Evolutionary conservation across 2,113 vertebrate species (phyloP).

Genomic region (Athene cunicularia): DNA sequence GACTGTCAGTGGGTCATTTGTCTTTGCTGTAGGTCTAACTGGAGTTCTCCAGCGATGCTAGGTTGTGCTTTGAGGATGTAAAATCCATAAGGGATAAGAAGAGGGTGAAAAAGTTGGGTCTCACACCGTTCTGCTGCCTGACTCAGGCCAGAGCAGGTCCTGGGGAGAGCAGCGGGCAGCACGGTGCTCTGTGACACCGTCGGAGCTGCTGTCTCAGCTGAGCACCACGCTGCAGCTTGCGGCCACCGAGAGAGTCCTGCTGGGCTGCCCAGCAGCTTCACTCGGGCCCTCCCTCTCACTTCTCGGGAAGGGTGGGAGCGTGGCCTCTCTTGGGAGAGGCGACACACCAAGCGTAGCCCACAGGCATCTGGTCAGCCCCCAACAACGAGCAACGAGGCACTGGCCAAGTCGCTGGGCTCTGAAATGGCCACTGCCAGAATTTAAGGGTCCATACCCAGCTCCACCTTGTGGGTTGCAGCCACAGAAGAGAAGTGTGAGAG

Average conservation of each 20-base stretch:
- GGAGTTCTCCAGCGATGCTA: neutral
- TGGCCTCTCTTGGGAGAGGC: neutral
- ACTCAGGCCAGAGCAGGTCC: neutral
- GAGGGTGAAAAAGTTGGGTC: neutral
- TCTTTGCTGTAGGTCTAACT: neutral
- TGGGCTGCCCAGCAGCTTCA: neutral
- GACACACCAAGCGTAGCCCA: neutral
- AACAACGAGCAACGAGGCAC: neutral
- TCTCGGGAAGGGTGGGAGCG: fast-evolving
- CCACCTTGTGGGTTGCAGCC: neutral
- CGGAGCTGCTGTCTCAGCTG: neutral
- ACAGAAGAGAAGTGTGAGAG: neutral
- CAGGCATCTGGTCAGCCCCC: neutral
- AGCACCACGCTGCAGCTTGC: neutral
- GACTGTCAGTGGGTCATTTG: fast-evolving
- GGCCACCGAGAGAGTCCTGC: neutral
- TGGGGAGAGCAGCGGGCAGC: neutral
- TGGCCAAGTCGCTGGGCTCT: neutral
- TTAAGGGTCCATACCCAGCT: neutral
- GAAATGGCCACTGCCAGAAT: neutral
- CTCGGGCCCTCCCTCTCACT: neutral
- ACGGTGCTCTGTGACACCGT: fast-evolving
- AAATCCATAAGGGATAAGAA: neutral
- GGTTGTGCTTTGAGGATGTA: neutral
- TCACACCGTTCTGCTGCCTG: fast-evolving